Evolutionary conservation across 2,113 vertebrate genomes (phyloP), one percentile per base, ranked within the genome.

Genomic region (Zeus faber): DNA sequence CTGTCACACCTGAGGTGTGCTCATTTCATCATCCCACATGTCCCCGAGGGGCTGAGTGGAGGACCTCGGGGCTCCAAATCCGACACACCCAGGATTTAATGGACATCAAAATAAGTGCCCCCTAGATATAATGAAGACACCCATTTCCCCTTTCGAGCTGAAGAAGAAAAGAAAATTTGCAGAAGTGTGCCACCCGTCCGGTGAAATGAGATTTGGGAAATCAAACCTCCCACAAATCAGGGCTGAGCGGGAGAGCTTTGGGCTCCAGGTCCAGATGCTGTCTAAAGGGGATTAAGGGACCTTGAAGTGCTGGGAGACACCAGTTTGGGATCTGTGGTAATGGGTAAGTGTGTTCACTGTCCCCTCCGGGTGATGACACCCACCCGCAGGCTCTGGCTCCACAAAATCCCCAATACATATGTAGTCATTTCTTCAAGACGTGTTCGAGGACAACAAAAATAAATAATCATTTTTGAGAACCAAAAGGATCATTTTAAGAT

Each of bases 221-320:
- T 52, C 13, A 37, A 35, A 5, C 49, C 1, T n/a, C 22, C 29
- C 49, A n/a, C n/a, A n/a, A n/a, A n/a, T n/a, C 29, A 3, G 25
- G 11, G 18, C 2, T n/a, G 20, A 52, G 31, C 31, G 37, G 49
- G n/a, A n/a, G n/a, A 37, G 13, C 26, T n/a, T 27, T 29, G 16
- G 21, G 22, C 24, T 10, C n/a, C 46, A 68, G 66, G 54, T 66
- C 70, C 70, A 67, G 46, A 67, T 69, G 54, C 46, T 67, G 67
- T 59, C 62, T 56, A 25, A 44, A 31, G 52, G 69, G 72, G 72
- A 70, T 79, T 73, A 40, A 49, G 55, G 63, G 69, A 76, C 72
- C 69, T 79, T 50, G 62, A 67, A 62, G 62, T 70, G 54, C 23
- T 22, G 25, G 35, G 6, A 6, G 16, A 49, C n/a, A 13, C 45